Percentiles rank a stretch among this genome's conserved stretches.
Conservation (phyloP, 37 sponge, comb jelly and placozoan species). For the Halichondria panicea region DNA sequence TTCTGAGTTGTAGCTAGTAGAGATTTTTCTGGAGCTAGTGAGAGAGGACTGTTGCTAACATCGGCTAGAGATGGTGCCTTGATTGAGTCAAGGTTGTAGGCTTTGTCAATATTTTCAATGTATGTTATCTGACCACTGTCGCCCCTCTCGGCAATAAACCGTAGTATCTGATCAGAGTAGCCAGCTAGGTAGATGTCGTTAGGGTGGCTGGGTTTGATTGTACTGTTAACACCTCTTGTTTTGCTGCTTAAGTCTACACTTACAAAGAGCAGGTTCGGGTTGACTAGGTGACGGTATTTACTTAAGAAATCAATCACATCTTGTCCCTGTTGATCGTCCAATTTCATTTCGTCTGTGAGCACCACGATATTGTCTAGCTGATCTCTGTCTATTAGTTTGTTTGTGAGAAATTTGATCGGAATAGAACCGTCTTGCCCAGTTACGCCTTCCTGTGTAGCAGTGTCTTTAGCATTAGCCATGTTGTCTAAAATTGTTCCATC, state of each 20-base stretch:
- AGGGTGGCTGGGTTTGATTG: conserved; percentile 67
- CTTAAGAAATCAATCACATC: conserved; percentile 72
- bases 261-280: conserved; percentile 92
- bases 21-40: conserved; percentile 46
- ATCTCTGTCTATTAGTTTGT: conserved; percentile 37
- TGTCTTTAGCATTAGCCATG: conserved; percentile 45
- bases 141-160: conserved; percentile 95
- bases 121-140: conserved; percentile 87
- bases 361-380: conserved; percentile 85
- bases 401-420: conserved; percentile 38
- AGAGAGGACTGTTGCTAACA: neutral
- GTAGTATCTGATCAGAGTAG: conserved; percentile 95
- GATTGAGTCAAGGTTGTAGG: conserved; percentile 69
- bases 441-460: conserved; percentile 12
- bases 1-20: conserved; percentile 33
- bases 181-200: conserved; percentile 95
- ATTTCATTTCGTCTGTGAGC: conserved; percentile 61
- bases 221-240: conserved; percentile 46
- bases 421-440: conserved; percentile 23
- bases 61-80: conserved; percentile 46
- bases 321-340: conserved; percentile 32
- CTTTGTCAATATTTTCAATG: conserved; percentile 94
- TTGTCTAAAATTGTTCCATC: conserved; percentile 88
- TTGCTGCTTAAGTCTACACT: conserved; percentile 85
- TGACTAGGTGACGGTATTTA: conserved; percentile 88